Conservation (phyloP, 2,888 invertebrate species). For the Quadroppia sp. region DNA sequence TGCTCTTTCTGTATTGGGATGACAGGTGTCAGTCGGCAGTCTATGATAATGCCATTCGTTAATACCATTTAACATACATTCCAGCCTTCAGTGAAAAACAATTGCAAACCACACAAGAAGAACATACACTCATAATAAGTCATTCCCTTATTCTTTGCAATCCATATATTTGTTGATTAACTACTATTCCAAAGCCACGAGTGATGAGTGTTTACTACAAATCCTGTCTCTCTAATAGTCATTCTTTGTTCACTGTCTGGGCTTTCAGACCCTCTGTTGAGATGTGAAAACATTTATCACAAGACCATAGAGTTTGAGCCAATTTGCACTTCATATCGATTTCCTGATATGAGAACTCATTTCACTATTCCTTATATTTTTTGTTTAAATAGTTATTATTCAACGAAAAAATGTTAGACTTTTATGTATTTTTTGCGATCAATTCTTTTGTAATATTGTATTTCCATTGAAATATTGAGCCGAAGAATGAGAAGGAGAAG, state of each 20-base stretch:
- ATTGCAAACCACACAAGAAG: constrained; percentile 28
- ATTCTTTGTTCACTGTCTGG: constrained; percentile 3
- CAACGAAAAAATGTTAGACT: not conserved
- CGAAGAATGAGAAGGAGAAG: not conserved
- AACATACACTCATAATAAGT: constrained; percentile 10
- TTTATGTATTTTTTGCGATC: not conserved
- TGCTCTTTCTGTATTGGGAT: constrained; percentile 20
- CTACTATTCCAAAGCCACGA: not conserved
- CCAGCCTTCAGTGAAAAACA: constrained; percentile 16
- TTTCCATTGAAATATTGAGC: not conserved
- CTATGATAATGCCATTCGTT: constrained; percentile 13
- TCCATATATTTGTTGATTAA: constrained; percentile 5
- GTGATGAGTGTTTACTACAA: constrained; percentile 21
- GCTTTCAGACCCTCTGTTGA: not conserved
- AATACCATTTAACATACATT: constrained; percentile 18
- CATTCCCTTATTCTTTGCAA: constrained; percentile 1
- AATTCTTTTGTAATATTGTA: not conserved
- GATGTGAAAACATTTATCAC: not conserved
- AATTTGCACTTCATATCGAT: constrained; percentile 20
- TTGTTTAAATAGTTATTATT: not conserved
- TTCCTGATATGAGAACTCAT: not conserved
- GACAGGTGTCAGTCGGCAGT: constrained; percentile 27
- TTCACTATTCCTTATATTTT: not conserved
- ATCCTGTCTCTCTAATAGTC: not conserved
- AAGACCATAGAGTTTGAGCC: not conserved